phyloP scores from a whole-genome alignment of 1,140 invertebrate genomes.

The Medauroidea extradentata region DNA sequence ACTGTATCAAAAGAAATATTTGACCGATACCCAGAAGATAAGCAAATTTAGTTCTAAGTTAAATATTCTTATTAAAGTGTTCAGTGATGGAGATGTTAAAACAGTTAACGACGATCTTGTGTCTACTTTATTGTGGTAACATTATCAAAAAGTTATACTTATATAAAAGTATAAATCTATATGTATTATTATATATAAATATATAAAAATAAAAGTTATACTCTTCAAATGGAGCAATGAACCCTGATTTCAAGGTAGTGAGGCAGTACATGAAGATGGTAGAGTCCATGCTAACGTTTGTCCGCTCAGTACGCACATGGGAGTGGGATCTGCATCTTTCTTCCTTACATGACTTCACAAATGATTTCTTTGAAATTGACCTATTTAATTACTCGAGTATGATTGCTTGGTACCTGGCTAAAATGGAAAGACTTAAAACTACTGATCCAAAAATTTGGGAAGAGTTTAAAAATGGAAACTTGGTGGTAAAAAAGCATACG shows the following conservation, averaged over 20 bases:
- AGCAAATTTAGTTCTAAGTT: not conserved
- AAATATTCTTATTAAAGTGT: not conserved
- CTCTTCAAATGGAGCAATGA: not conserved
- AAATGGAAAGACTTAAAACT: slow-evolving; percentile 3
- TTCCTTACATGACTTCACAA: slow-evolving; percentile 8
- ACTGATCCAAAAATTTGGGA: not conserved
- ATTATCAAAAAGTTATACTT: not conserved
- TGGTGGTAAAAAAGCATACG: not conserved
- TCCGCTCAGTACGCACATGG: not conserved
- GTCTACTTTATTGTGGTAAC: not conserved
- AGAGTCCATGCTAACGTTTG: not conserved
- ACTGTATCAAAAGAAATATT: not conserved
- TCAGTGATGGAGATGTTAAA: not conserved
- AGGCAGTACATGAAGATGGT: slow-evolving; percentile 11
- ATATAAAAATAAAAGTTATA: not conserved
- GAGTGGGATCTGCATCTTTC: not conserved
- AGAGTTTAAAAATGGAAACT: slow-evolving; percentile 5
- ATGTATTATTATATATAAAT: too few species aligned
- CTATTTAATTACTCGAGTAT: slow-evolving; percentile 4
- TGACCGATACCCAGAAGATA: not conserved
- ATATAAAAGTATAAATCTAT: too few species aligned
- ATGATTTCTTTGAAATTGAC: slow-evolving; percentile 1
- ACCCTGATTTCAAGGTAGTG: not conserved
- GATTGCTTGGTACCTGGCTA: slow-evolving; percentile 4
- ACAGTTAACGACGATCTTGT: not conserved